Conservation (phyloP, 2,797 vertebrate genomes). For the Rhadinocentrus ornatus region DNA sequence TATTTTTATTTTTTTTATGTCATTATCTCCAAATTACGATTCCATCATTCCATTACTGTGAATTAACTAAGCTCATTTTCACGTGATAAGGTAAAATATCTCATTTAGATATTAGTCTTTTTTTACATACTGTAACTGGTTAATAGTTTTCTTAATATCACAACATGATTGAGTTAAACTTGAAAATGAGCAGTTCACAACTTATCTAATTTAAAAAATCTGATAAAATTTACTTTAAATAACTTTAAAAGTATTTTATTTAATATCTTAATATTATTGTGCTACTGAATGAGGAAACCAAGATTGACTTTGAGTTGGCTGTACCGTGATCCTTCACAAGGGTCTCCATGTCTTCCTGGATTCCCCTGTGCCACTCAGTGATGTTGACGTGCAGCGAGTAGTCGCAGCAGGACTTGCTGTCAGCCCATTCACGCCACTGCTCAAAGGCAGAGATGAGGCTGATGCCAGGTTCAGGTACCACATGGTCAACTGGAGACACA, state of each 20-base stretch:
- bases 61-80: too few species aligned
- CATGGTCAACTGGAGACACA: constrained; percentile 89
- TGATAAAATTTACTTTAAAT: background rate
- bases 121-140: too few species aligned
- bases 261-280: background rate
- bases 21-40: too few species aligned
- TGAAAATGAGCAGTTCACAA: too few species aligned
- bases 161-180: too few species aligned
- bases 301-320: background rate
- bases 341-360: constrained; percentile 97
- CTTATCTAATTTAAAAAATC: too few species aligned
- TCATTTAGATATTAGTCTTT: too few species aligned
- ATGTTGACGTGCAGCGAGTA: constrained; percentile 97
- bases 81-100: too few species aligned
- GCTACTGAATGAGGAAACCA: background rate
- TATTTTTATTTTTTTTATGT: too few species aligned
- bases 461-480: constrained; percentile 90
- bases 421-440: constrained; percentile 97
- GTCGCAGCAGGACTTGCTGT: constrained; percentile 97
- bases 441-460: constrained; percentile 92
- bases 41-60: too few species aligned
- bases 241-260: background rate
- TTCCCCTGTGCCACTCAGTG: constrained; percentile 95
- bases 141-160: too few species aligned
- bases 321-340: constrained; percentile 97